Conservation (phyloP, 2,888 invertebrate genomes). For the Tinea pellionella region DNA sequence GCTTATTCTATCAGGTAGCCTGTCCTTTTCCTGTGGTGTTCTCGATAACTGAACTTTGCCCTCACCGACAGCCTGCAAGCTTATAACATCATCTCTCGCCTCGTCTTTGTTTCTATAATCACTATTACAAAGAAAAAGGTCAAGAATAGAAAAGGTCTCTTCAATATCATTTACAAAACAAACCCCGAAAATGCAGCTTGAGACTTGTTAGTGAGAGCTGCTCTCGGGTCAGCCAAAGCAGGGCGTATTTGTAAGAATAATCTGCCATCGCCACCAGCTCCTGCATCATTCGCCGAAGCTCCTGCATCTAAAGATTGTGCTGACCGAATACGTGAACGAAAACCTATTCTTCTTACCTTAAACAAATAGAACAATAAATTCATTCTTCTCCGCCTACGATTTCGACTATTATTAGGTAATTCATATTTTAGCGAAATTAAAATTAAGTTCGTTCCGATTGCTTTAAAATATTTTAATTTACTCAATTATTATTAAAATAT, state of each 20-base stretch:
- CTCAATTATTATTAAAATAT: too few species aligned
- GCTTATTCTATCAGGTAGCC: slow-evolving; percentile 88
- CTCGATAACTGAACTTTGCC: slow-evolving; percentile 77
- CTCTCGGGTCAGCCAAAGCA: slow-evolving; percentile 50
- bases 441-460: too few species aligned
- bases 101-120: slow-evolving; percentile 34
- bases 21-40: slow-evolving; percentile 80
- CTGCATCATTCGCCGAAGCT: slow-evolving; percentile 25
- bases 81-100: slow-evolving; percentile 42
- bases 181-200: slow-evolving; percentile 62
- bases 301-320: slow-evolving; percentile 57
- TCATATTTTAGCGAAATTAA: too few species aligned
- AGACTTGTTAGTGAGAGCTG: slow-evolving; percentile 49
- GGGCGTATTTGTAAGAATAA: slow-evolving; percentile 59
- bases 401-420: too few species aligned
- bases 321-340: slow-evolving; percentile 58
- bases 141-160: not conserved
- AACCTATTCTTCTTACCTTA: slow-evolving; percentile 57
- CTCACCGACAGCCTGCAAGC: slow-evolving; percentile 72
- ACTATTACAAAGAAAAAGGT: not conserved
- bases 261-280: slow-evolving; percentile 47
- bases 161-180: slow-evolving; percentile 14
- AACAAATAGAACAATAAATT: too few species aligned
- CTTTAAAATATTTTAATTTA: too few species aligned
- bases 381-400: too few species aligned